Base-by-base conservation (phyloP, 2,113 vertebrate genomes). In the Callopanchax toddi region DNA sequence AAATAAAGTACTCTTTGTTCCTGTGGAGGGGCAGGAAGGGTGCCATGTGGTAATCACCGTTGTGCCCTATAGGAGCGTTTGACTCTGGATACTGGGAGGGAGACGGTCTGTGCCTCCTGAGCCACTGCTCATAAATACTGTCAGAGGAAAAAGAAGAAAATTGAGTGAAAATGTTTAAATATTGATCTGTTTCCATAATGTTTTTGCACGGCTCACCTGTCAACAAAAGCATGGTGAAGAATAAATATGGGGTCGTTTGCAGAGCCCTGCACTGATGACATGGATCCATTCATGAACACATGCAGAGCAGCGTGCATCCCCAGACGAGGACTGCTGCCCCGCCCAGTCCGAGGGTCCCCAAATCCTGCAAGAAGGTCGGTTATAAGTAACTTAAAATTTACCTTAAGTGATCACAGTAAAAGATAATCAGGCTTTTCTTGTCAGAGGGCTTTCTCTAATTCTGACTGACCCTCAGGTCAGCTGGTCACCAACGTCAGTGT, bases 221-320 rank as follows among this genome's bases (percentile, higher is more conserved):
- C 97, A 22, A 98, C 93, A 85, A 96, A 99, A 0, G 95, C 83
- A 1, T 99, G 97, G 61, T 99, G 97, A 43, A 99, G 67, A 1
- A 99, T 78, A 83, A 99, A 99, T 71, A 99, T 86, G 8, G 97
- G 97, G 59, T 99, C 97, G 0, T 99, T 99, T 23, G 96, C 97
- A 8, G 97, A 98, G 26, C 94, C 96, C 56, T 94, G 94, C 0
- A 99, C 97, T 2, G 93, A 93, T 12, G 97, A 97, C 95, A 99
- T 97, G 4, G 97, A 94, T 63, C 97, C 97, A 0, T 99, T 99
- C 96, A 99, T 97, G 71, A 92, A 99, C 26, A 98, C 94, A 17
- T 98, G 97, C 10, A 99, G 78, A 0, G 95, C 92, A 0, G 98
- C 97, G 12, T 99, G 97, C 92, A 99, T 91, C 37, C 70, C 60